These are phyloP conservation scores for Sebastolobus alascanus DNA, from an alignment of 2,797 vertebrate species.

Conservation along the genomic window DNA sequence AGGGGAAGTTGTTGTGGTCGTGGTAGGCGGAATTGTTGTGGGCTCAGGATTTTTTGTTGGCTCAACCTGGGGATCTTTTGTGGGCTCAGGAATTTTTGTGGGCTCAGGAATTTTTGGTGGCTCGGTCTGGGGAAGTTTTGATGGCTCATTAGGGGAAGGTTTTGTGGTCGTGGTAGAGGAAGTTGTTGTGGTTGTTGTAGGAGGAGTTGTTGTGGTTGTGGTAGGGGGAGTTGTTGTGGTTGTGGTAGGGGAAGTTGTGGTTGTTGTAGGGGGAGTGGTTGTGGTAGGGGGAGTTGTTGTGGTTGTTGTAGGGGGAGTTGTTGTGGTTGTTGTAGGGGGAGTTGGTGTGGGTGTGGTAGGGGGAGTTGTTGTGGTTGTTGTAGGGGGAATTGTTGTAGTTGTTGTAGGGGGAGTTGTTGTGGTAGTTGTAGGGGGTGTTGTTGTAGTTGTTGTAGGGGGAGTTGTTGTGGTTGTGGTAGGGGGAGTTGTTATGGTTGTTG, in stretches of 20 bases:
- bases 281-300: not conserved
- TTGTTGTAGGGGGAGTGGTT: not conserved
- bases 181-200: not conserved
- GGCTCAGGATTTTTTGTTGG: too few relatives aligned
- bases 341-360: not conserved
- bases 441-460: not conserved
- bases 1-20: rapidly evolving
- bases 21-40: not conserved
- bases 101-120: too few relatives aligned
- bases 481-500: not conserved
- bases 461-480: not conserved
- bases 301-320: not conserved
- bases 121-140: too few relatives aligned
- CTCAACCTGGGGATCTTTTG: too few relatives aligned
- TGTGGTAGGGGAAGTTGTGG: not conserved
- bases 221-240: not conserved
- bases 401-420: not conserved
- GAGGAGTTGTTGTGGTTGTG: not conserved
- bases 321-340: not conserved
- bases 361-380: not conserved
- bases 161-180: rapidly evolving
- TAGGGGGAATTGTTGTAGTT: rapidly evolving
- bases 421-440: not conserved
- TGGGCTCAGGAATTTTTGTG: too few relatives aligned
- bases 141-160: too few relatives aligned